These are phyloP conservation scores for Heliconius aoede DNA, from an alignment of 2,888 invertebrate species.

Conservation along the genomic window DNA sequence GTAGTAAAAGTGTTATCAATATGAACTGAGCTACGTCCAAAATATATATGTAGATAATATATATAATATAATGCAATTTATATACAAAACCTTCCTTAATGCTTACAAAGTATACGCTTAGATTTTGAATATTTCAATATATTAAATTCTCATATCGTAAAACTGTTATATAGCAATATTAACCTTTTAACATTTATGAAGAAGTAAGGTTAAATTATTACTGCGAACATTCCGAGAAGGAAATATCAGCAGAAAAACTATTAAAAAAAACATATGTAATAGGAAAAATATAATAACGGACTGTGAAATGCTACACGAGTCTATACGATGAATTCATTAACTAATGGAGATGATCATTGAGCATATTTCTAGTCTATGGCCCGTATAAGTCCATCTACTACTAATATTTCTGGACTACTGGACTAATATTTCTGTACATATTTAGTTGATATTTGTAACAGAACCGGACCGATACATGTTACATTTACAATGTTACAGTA, in stretches of 20 bases:
- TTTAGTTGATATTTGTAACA: too few species aligned
- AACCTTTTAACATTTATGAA: too few species aligned
- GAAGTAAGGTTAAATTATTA: neutral
- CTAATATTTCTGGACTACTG: too few species aligned
- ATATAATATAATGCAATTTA: neutral
- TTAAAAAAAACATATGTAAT: slow-evolving; percentile 5
- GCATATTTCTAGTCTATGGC: slow-evolving; percentile 6
- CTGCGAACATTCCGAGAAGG: neutral
- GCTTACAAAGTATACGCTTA: neutral
- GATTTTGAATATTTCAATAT: neutral
- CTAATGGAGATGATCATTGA: neutral
- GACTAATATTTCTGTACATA: too few species aligned
- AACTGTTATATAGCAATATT: too few species aligned
- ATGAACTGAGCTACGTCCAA: neutral
- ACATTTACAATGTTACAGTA: too few species aligned
- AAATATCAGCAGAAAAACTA: neutral
- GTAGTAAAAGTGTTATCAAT: neutral
- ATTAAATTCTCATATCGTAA: too few species aligned
- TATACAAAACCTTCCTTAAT: too few species aligned
- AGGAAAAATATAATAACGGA: slow-evolving; percentile 15
- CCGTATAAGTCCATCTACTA: neutral
- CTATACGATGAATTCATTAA: neutral
- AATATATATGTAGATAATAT: neutral
- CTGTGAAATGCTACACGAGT: neutral
- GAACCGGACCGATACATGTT: too few species aligned